Base-by-base conservation (phyloP, 2,888 invertebrate genomes). In the Hololepta plana region DNA sequence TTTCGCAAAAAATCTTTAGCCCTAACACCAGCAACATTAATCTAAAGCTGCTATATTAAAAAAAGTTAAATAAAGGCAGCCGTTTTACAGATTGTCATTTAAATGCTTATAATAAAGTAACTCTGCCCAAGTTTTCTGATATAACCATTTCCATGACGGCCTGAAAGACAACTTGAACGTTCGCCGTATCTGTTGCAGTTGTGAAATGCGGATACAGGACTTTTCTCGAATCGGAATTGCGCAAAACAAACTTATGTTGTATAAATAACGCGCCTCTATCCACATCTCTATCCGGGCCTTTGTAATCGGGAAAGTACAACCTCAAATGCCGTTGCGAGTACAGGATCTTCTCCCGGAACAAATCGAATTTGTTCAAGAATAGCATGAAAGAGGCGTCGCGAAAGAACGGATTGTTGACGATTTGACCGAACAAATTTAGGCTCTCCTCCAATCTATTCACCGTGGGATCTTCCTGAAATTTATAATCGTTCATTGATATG, bases 101-200 rank as follows among this genome's bases (percentile, higher is more conserved):
- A 17, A 7, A 7, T 17, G 7, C n/a, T 49, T 50, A 62, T 20
- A 65, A 49, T 34, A 64, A 46, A 14, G 64, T 64, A 20, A 64
- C 61, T 33, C 61, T 62, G 23, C 61, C 59, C 23, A 69, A 53
- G 50, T 70, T 70, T 36, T 67, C 65, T 33, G 64, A 59, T 29
- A 70, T 60, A 19, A 70, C 67, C 43, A 66, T 68, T 46, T 70
- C 68, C 66, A 70, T 68, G 31, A 70, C 67, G 17, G 66, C 63
- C 41, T 69, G 66, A 40, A 70, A 69, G 14, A 70, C 69, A 10
- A 67, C 67, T 47, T 67, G 66, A 15, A 70, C 65, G 47, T 70
- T 70, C 35, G 64, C 64, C 12, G 70, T 71, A 41, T 71, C 70
- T 1, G 70, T 71, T 15, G 71, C 71, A 7, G 70, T 71, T 20